Percentiles rank a stretch among this genome's conserved stretches.
phyloP scores from a whole-genome alignment of 2,113 vertebrate species.

The Greenwoodochromis staneri region DNA sequence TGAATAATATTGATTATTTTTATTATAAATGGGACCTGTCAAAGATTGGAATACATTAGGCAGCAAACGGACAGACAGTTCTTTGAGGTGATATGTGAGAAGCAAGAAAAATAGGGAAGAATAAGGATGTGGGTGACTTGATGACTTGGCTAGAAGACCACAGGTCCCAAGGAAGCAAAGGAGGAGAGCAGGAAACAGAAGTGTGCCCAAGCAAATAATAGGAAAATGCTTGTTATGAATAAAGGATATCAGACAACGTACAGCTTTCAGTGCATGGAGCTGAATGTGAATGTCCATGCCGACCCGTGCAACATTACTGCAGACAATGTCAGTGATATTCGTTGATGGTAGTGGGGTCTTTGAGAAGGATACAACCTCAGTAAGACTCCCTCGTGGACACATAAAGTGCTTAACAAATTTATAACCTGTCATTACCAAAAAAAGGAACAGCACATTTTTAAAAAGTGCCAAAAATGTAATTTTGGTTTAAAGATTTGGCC shows the following conservation, averaged over 20 bases:
- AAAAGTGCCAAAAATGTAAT: not conserved
- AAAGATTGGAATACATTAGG: not conserved
- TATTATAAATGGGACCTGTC: not conserved
- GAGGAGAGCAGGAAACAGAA: not conserved
- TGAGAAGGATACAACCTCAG: not conserved
- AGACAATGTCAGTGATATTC: not conserved
- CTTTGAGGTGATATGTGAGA: not conserved
- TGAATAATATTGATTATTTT: not conserved
- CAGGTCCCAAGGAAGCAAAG: not conserved
- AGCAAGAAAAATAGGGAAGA: not conserved
- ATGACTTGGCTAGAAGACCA: not conserved
- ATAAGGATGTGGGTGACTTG: not conserved
- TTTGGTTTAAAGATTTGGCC: not conserved
- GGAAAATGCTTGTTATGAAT: not conserved
- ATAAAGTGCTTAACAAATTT: not conserved
- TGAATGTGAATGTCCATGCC: not conserved
- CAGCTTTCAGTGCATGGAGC: not conserved
- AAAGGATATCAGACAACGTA: not conserved
- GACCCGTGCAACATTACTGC: not conserved
- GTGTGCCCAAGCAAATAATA: not conserved
- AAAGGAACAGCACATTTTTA: not conserved
- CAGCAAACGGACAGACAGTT: not conserved
- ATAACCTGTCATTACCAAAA: not conserved
- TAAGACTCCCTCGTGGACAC: not conserved
- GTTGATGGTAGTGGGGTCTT: not conserved